Base-by-base conservation (phyloP, 2,797 vertebrate genomes). In the Acrocephalus scirpaceus region DNA sequence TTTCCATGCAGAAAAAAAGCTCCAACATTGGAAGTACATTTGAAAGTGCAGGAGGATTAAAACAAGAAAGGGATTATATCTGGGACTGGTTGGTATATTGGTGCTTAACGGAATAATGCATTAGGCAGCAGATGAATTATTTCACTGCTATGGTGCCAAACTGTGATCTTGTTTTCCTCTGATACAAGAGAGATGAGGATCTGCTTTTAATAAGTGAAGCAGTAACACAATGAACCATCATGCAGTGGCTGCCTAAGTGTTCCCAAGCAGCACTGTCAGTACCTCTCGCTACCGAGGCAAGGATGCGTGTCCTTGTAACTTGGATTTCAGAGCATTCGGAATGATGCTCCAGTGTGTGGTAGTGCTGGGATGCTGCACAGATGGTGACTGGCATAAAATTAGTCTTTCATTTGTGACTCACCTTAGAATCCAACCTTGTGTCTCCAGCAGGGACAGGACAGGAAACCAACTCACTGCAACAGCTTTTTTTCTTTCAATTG, bases 41-140 rank as follows among this genome's bases (percentile, higher is more conserved):
- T 92, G 64, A 86, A 92, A 90, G 40, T 34, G 17, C 36, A 80
- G 64, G 50, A 88, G 64, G 78, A 88, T 92, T 93, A 72, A 87
- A 93, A 64, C 45, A 90, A 44, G 51, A 69, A 34, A 34, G 13
- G 50, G 86, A 93, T 79, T 57, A 26, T n/a, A 54, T 75, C 38
- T 48, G 32, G 83, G 61, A 34, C 58, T 83, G 36, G 32, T 57
- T 88, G 64, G n/a, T 69, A 16, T 75, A 56, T 42, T 76, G 45
- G 27, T 89, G 50, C 60, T 73, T 87, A 90, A 67, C 38, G 3
- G 64, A 88, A 66, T 69, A 81, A 79, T 61, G 85, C 17, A 48
- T 51, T 88, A 89, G 54, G 32, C 67, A 74, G 57, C 40, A 90
- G 80, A 93, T 85, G 25, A 95, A n/a, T 86, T 86, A 56, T 81